Conservation (phyloP, 2,888 invertebrate genomes). For the Pristionchus arcanus region DNA sequence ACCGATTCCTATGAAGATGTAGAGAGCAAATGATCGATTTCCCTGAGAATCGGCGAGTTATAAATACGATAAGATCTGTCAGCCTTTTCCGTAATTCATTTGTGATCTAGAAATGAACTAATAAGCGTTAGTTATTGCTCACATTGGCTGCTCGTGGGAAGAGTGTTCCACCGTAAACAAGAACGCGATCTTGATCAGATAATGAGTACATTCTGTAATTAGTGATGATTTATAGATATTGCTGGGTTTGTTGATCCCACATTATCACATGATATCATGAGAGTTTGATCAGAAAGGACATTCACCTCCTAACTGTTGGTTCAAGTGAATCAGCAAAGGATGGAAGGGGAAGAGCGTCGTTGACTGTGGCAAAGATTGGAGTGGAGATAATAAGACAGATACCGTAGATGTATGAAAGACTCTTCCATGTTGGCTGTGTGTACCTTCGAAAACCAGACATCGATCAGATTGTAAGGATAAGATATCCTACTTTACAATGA, state of each 20-base stretch:
- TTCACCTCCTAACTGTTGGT: constrained; percentile 5
- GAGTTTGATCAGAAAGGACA: not conserved
- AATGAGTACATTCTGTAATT: not conserved
- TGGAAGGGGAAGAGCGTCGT: constrained; percentile 17
- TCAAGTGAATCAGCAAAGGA: not conserved
- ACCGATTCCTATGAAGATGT: constrained; percentile 17
- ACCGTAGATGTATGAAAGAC: not conserved
- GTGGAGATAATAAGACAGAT: not conserved
- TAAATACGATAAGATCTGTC: not conserved
- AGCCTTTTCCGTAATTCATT: not conserved
- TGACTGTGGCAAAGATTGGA: constrained; percentile 15
- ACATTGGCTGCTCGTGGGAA: constrained; percentile 26
- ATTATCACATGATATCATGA: not conserved
- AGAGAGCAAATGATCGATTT: constrained; percentile 36
- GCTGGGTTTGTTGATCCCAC: not conserved
- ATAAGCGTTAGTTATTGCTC: not conserved
- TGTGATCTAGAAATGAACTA: not conserved
- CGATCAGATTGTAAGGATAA: not conserved
- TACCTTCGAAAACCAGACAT: constrained; percentile 12
- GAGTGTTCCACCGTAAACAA: constrained; percentile 12
- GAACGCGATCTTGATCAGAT: not conserved
- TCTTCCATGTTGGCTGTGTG: constrained; percentile 20
- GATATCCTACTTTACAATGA: constrained; percentile 4
- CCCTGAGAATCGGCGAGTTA: too few relatives aligned
- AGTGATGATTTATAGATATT: not conserved